phyloP scores from a whole-genome alignment of 92 coral and sea anemone species.

The Metridium senile region DNA sequence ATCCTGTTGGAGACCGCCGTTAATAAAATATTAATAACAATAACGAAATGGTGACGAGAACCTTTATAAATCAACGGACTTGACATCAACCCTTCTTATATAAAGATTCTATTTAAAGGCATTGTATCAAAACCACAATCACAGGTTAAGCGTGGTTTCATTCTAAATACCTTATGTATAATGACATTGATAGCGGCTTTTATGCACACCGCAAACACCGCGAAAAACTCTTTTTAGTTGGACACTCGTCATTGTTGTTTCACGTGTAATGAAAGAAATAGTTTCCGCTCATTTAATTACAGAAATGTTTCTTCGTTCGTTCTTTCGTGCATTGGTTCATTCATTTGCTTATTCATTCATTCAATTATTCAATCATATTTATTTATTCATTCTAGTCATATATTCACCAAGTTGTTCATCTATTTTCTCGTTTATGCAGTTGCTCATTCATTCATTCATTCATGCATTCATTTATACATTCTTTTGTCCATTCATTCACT shows the following conservation, averaged over 20 bases:
- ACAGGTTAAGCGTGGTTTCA: background rate
- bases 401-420: background rate
- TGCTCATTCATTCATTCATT: background rate
- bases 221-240: background rate
- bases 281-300: no score
- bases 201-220: background rate
- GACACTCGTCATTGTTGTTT: background rate
- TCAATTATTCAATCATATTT: background rate
- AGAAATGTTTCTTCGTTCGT: background rate
- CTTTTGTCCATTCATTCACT: background rate
- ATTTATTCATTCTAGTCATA: background rate
- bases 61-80: conserved; percentile 2
- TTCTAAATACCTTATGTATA: background rate
- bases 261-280: background rate
- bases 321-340: background rate
- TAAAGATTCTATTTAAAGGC: background rate
- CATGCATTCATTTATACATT: conserved; percentile 1
- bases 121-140: background rate
- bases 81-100: background rate
- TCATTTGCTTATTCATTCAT: background rate
- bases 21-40: background rate
- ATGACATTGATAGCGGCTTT: conserved; percentile 9
- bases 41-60: background rate
- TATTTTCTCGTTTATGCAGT: background rate
- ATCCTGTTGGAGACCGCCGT: background rate